Evolutionary conservation across 2,888 invertebrate species (phyloP), one percentile per base, ranked within the genome.

Genomic region (Eubasilissa splendida): DNA sequence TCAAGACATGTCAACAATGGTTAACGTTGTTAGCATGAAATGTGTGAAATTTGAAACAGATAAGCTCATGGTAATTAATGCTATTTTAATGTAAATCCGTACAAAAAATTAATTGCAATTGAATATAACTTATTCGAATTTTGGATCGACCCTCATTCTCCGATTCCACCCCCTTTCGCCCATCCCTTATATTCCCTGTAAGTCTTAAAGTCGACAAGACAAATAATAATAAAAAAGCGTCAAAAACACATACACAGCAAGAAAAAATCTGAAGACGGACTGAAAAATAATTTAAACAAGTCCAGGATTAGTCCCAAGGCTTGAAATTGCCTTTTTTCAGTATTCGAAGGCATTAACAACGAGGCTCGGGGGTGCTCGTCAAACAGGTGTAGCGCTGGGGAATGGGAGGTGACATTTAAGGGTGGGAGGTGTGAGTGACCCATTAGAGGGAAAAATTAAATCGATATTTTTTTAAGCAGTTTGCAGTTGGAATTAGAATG

Each of bases 221-320:
- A 83, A 83, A 83, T 80, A 82, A 70, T 60, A 81, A 81, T 42
- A 60, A 58, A 80, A 82, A 74, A 78, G 74, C 75, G 80, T 70
- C 70, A 76, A 77, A 80, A 76, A 79, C 75, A 74, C 66, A 74
- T 42, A 76, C 65, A 78, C 58, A 71, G 70, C 52, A 52, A 52
- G 4, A 65, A 81, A 79, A 76, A 78, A 56, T 59, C 78, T 76
- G 80, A 70, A 68, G 79, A 82, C 80, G 65, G 80, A 77, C 79
- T 76, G 78, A 79, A 83, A 81, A 81, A 83, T 83, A 79, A 83
- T 83, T 83, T 83, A 77, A 79, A 83, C 81, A 79, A 81, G 83
- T 81, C 66, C 60, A 33, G 63, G 79, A 79, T 79, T 79, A 75
- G 74, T 79, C 79, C 22, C 54, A 31, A 65, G 74, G n/a, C 31